Base-by-base conservation (phyloP, 2,797 vertebrate species). In the Coendou prehensilis region DNA sequence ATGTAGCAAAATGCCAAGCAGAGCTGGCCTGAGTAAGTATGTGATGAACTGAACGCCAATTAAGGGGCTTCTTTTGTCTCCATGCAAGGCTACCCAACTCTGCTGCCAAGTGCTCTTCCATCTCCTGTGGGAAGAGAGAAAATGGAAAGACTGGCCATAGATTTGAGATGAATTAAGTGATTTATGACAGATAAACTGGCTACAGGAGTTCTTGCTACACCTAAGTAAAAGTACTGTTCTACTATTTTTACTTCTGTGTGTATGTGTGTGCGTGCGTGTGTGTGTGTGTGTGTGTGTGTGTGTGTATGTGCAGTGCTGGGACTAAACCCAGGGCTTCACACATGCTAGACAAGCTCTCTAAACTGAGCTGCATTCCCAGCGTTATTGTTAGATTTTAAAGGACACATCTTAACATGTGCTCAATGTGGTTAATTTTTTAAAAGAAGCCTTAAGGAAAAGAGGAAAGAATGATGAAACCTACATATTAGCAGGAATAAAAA, bases 391-490 rank as follows among this genome's bases (percentile, higher is more conserved):
- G 28, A 90, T 94, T 92, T 89, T 79, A 73, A 91, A 82, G 67
- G 57, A 89, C 54, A 45, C 30, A 56, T 87, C 84, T 61, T 80
- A 78, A 92, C 57, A n/a, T 61, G n/a, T 50, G 56, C 85, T 85
- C 50, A 69, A 85, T 37, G 56, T 75, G 61, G 23, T 47, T 20
- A 69, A 9, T 20, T 71, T 85, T 28, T 79, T 78, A 1, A 41
- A 89, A 87, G 52, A 15, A 71, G 41, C 41, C 47, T 91, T 54
- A 83, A 61, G 64, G 64, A 79, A 75, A 69, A 52, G n/a, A 83
- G 45, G 26, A n/a, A 69, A 81, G 69, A 95, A 93, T 89, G 47
- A 80, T 64, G 47, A 87, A 91, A 83, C 45, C n/a, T 79, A 37
- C 14, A 45, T 30, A 59, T 91, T 37, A 64, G 54, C 33, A 61